phyloP scores from a whole-genome alignment of 2,888 invertebrate species.

The Plagodis dolabraria region DNA sequence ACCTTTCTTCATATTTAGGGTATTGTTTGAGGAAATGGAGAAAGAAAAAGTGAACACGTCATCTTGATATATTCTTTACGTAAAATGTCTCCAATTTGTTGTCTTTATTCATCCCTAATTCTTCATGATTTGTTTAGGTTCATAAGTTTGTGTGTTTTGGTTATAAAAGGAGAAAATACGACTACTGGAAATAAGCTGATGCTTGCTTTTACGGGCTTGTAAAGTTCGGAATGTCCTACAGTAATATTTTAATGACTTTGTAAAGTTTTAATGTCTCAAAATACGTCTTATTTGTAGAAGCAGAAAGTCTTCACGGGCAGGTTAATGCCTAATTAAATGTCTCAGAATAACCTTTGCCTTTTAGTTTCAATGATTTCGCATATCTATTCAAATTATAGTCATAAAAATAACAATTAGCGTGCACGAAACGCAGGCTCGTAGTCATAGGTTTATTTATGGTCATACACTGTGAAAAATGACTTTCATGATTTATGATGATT shows the following conservation, averaged over 20 bases:
- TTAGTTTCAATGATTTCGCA: no score
- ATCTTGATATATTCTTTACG: constrained; percentile 15
- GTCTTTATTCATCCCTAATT: background rate
- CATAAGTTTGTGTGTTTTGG: constrained; percentile 18
- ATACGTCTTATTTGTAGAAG: constrained; percentile 22
- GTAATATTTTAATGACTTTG: constrained; percentile 22
- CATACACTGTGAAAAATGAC: no score
- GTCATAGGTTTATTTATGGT: no score
- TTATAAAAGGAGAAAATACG: constrained; percentile 15
- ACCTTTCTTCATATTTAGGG: constrained; percentile 26
- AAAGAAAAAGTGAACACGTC: constrained; percentile 27
- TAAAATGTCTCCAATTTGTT: constrained; percentile 4
- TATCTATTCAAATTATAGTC: no score
- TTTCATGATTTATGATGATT: no score
- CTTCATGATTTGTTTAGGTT: constrained; percentile 8
- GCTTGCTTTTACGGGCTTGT: constrained; percentile 21
- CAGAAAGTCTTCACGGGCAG: constrained; percentile 12
- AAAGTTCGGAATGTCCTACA: constrained; percentile 23
- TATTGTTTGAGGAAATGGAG: constrained; percentile 33
- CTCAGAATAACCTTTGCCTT: background rate
- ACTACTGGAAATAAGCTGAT: constrained; percentile 14
- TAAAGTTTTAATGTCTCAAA: constrained; percentile 24
- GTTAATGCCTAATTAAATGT: constrained; percentile 14
- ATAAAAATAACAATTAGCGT: no score
- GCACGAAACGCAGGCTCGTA: no score